Percentiles rank a stretch among this genome's conserved stretches.
Evolutionary conservation across 1,140 invertebrate species (phyloP).

Genomic region (Helicoverpa armigera): DNA sequence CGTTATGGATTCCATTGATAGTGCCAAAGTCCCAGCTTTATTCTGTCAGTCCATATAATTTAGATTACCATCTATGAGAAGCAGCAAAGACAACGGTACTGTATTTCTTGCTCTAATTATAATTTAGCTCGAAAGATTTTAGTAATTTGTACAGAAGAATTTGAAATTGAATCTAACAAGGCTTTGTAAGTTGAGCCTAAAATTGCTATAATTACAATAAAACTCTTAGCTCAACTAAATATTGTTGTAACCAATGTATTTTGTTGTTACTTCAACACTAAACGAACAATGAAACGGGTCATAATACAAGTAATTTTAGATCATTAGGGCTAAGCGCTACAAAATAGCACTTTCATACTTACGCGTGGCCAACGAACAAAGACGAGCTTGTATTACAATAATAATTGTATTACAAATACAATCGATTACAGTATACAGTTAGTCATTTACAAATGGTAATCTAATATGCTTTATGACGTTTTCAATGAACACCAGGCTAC

Average conservation of each 20-base stretch:
- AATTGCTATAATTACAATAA: constrained; percentile 5
- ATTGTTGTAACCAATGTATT: constrained; percentile 3
- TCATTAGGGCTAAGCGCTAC: constrained; percentile 23
- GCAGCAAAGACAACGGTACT: no score
- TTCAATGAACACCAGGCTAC: background rate
- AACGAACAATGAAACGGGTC: constrained; percentile 29
- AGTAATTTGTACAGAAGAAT: no score
- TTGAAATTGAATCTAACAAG: no score
- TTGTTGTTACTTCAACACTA: background rate
- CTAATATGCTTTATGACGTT: constrained; percentile 33
- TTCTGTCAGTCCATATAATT: no score
- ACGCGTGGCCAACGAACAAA: constrained; percentile 52
- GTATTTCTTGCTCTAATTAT: no score
- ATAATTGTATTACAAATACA: constrained; percentile 57
- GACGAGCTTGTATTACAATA: constrained; percentile 62
- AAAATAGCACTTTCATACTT: constrained; percentile 18
- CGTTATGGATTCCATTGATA: no score
- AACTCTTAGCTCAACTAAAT: background rate
- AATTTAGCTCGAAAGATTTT: no score
- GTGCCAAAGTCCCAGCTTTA: no score
- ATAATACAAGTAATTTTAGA: constrained; percentile 34
- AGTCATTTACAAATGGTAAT: constrained; percentile 58
- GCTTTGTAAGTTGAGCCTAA: background rate
- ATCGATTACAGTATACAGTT: constrained; percentile 62
- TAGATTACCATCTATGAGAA: no score